Evolutionary conservation across 37 sponge, comb jelly and placozoan species (phyloP).

Genomic region (Spongilla lacustris): DNA sequence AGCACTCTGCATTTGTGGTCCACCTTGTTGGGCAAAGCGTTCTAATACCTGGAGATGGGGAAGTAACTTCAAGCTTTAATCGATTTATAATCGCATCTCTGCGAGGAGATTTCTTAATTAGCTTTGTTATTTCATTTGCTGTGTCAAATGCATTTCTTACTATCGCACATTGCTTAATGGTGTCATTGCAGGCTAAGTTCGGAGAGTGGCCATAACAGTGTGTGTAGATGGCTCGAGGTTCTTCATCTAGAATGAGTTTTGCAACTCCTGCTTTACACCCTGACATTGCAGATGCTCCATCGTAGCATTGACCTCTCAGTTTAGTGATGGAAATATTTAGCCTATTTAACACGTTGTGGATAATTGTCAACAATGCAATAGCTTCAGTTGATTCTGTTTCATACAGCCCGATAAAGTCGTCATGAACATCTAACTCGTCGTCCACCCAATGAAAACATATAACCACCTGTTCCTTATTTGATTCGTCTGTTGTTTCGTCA

Average conservation of each 20-base stretch:
- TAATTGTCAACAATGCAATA: constrained; percentile 4
- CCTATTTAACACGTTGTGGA: constrained; percentile 38
- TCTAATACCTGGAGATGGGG: constrained; percentile 11
- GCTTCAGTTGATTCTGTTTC: constrained; percentile 24
- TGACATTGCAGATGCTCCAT: constrained; percentile 50
- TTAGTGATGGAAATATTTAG: constrained; percentile 7
- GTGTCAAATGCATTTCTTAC: constrained; percentile 16
- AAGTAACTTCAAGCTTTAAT: constrained; percentile 33
- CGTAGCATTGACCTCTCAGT: constrained; percentile 58
- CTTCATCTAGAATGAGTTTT: constrained; percentile 22
- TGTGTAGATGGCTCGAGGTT: constrained; percentile 55
- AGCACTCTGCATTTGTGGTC: constrained; percentile 31
- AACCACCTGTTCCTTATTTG: constrained; percentile 60
- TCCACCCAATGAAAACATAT: constrained; percentile 56
- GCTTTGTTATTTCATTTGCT: constrained; percentile 8
- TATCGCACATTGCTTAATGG: constrained; percentile 16
- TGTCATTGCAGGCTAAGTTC: constrained; percentile 54
- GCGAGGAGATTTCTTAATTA: constrained; percentile 35
- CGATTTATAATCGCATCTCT: constrained; percentile 14
- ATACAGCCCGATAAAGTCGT: constrained; percentile 57
- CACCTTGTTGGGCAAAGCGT: constrained; percentile 50
- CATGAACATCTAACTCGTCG: constrained; percentile 45
- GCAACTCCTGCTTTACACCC: constrained; percentile 41
- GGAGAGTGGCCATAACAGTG: constrained; percentile 62
- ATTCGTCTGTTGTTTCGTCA: constrained; percentile 56